These are phyloP conservation scores for Triops longicaudatus DNA, from an alignment of 1,140 invertebrate species.

Conservation along the genomic window DNA sequence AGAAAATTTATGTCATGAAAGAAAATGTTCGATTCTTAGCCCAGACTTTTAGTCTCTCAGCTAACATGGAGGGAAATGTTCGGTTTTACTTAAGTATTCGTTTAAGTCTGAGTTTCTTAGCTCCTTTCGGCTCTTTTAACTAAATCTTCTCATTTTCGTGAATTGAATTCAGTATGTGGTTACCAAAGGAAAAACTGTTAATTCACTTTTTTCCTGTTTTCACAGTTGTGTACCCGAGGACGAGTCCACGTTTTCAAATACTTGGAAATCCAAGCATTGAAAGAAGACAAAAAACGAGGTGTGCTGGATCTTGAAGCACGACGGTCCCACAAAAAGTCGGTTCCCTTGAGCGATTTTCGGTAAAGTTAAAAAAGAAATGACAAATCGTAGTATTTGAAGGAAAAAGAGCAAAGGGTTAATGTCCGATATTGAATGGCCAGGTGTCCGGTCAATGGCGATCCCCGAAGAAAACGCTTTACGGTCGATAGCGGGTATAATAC, in stretches of 20 bases:
- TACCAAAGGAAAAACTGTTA: not conserved
- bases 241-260: constrained; percentile 91
- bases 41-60: no score
- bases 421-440: constrained; percentile 31
- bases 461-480: constrained; percentile 55
- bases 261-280: constrained; percentile 73
- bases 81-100: no score
- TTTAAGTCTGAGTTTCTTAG: no score
- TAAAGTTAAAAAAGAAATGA: constrained; percentile 25
- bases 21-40: no score
- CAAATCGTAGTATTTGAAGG: constrained; percentile 36
- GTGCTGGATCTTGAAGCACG: constrained; percentile 37
- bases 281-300: constrained; percentile 43
- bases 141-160: no score
- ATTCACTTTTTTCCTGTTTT: constrained; percentile 34
- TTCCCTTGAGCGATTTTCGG: constrained; percentile 30
- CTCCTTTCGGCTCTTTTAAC: no score
- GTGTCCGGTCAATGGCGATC: constrained; percentile 41
- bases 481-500: constrained; percentile 84
- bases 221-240: constrained; percentile 80
- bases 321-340: constrained; percentile 33
- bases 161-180: no score
- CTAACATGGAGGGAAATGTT: no score
- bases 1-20: no score
- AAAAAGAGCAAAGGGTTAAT: constrained; percentile 28